Evolutionary conservation across 2,797 vertebrate species (phyloP), one percentile per base, ranked within the genome.

Genomic region (Chloroceryle inda): DNA sequence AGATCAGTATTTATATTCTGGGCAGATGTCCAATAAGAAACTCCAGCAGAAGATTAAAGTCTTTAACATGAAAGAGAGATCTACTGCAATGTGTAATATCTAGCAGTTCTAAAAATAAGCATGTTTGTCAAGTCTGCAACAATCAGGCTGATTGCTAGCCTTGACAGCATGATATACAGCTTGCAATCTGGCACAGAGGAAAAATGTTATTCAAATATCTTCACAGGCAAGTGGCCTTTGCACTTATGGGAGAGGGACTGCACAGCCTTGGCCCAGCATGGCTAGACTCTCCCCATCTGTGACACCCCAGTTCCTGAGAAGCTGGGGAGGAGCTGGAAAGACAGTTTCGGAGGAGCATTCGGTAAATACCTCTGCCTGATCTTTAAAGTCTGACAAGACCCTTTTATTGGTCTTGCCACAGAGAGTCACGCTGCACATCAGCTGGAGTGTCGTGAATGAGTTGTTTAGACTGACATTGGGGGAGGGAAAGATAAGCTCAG

Each of bases 21-120:
- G 97, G 97, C 97, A 97, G 91, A 95, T 97, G 96, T 98, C 98
- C 98, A 96, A 96, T 96, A 94, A 97, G 97, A 97, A 97, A 97
- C 89, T 88, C 84, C 80, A 91, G 88, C 61, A 96, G 96, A 96
- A 98, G 96, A 96, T 96, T 97, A 97, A 98, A 98, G 94, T 94
- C 81, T 97, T 97, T 97, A 96, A 96, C 97, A 97, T 93, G 97
- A 97, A 97, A 96, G 97, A 94, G 88, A 95, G 95, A 96, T 52
- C 88, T 92, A 91, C 63, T 89, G 97, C 94, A 96, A 96, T 78
- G 82, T 94, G 73, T 95, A 96, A 89, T 98, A 97, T 93, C 92
- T 95, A 94, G 71, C 93, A 96, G 94, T 91, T 97, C 94, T 95
- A 94, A 97, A 97, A 98, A 97, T 95, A 84, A 91, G 95, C 58